Evolutionary conservation across 2,797 vertebrate species (phyloP).

Genomic region (Rhynchotus rufescens): DNA sequence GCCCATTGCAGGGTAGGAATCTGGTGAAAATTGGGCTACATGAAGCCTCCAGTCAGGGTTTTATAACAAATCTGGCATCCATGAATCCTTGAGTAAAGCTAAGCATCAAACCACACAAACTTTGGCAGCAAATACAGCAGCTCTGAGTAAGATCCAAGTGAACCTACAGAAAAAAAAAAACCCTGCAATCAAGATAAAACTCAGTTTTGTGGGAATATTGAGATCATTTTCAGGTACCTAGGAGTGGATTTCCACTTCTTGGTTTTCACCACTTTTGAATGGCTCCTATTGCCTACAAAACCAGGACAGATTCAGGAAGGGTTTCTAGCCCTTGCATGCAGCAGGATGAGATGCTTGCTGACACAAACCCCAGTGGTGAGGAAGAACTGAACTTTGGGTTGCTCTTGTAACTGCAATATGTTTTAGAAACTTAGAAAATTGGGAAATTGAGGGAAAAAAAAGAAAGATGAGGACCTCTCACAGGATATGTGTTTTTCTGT

Average conservation of each 20-base stretch:
- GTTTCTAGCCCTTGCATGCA: background rate
- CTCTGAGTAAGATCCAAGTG: background rate
- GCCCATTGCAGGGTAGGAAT: background rate
- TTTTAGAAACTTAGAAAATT: background rate
- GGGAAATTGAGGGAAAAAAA: background rate
- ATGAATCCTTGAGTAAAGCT: background rate
- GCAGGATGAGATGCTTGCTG: background rate
- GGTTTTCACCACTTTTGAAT: background rate
- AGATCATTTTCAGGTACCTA: background rate
- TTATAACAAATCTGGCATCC: background rate
- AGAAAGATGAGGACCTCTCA: background rate
- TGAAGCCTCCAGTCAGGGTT: background rate
- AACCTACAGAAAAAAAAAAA: rapidly evolving
- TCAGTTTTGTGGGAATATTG: background rate
- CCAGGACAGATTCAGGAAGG: background rate
- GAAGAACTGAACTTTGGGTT: background rate
- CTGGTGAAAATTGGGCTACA: background rate
- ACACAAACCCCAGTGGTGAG: background rate
- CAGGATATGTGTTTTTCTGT: background rate
- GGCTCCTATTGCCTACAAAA: background rate
- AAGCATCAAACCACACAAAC: background rate
- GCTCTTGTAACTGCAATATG: background rate
- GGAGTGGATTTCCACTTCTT: background rate
- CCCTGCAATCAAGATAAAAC: background rate
- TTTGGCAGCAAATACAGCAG: background rate